These are phyloP conservation scores for Xylophagus ater DNA, from an alignment of 2,888 invertebrate genomes.

Conservation along the genomic window DNA sequence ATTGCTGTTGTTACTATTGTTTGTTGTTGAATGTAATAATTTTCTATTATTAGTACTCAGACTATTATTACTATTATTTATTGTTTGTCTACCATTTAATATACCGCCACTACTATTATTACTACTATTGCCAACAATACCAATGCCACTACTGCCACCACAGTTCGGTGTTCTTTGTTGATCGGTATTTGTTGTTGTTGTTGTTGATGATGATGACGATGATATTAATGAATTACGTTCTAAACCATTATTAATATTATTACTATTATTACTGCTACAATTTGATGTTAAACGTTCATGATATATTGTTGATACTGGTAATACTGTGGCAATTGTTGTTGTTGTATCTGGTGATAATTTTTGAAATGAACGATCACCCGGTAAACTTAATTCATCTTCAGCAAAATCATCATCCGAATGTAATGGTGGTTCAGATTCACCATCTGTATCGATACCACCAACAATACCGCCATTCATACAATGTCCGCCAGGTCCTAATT, in stretches of 20 bases:
- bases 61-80: constrained; percentile 15
- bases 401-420: constrained; percentile 78
- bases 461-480: too few species aligned
- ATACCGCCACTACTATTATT: too few species aligned
- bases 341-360: constrained; percentile 23
- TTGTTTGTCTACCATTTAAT: background rate
- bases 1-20: constrained; percentile 18
- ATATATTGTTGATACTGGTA: constrained; percentile 23
- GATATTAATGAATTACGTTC: constrained; percentile 36
- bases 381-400: constrained; percentile 64
- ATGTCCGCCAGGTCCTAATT: constrained; percentile 53
- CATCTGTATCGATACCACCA: constrained; percentile 51
- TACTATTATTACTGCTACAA: constrained; percentile 4
- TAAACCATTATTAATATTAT: constrained; percentile 19
- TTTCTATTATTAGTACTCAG: constrained; percentile 13
- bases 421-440: constrained; percentile 49
- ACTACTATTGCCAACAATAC: constrained; percentile 2
- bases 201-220: constrained; percentile 31
- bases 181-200: constrained; percentile 21
- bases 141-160: constrained; percentile 1
- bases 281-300: constrained; percentile 21
- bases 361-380: constrained; percentile 39
- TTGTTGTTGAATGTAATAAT: constrained; percentile 10
- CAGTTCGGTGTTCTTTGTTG: constrained; percentile 24
- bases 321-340: constrained; percentile 16